Percentiles rank a stretch among this genome's conserved stretches.
phyloP scores from a whole-genome alignment of 2,797 vertebrate species.

The Graptemys geographica region DNA sequence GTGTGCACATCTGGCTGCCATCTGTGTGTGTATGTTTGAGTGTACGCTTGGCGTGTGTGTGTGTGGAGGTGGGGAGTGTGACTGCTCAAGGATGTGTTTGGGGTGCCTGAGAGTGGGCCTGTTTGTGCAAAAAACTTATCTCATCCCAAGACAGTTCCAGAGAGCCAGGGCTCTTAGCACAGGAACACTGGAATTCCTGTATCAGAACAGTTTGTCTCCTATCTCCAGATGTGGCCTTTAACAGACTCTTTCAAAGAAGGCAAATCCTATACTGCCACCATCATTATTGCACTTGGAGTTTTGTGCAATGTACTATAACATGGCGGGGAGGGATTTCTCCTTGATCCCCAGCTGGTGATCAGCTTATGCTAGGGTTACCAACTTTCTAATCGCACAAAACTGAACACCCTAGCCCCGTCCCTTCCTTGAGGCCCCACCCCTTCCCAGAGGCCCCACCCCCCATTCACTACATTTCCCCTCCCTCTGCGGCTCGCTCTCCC shows the following conservation, averaged over 20 bases:
- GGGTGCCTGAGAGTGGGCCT: background rate
- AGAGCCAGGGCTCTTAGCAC: background rate
- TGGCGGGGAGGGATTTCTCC: background rate
- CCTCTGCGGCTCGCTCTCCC: too few relatives aligned
- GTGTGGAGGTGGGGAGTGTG: background rate
- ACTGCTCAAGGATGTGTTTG: background rate
- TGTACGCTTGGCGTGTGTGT: accelerated
- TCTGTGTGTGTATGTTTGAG: conserved; percentile 30
- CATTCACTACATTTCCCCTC: too few relatives aligned
- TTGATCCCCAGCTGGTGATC: background rate
- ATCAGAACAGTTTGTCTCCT: background rate
- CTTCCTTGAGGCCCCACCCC: too few relatives aligned
- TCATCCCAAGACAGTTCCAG: background rate
- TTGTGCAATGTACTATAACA: background rate
- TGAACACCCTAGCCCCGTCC: too few relatives aligned
- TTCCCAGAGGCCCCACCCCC: too few relatives aligned
- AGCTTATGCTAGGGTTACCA: background rate
- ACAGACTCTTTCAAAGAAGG: background rate
- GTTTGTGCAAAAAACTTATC: background rate
- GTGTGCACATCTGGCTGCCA: conserved; percentile 26
- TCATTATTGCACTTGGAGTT: background rate
- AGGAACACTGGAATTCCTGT: background rate
- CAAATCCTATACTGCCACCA: background rate
- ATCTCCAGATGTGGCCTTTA: background rate
- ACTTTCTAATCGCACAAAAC: too few relatives aligned